Evolutionary conservation across 2,113 vertebrate species (phyloP), one percentile per base, ranked within the genome.

Genomic region (Cranoglanis bouderius): DNA sequence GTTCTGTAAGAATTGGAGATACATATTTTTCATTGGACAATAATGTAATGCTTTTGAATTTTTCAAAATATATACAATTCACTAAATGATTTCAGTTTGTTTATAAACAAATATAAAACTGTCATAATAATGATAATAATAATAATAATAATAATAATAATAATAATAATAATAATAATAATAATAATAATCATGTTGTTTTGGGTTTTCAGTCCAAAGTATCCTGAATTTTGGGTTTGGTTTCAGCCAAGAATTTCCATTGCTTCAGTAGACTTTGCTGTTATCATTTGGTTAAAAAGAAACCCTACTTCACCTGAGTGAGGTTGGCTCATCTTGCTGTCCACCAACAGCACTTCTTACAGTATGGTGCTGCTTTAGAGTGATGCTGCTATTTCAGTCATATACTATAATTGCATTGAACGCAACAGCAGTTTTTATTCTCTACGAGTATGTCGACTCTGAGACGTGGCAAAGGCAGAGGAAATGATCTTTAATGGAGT

Each of bases 401-500:
- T 26, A 24, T 46, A 78, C 43, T 78, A 14, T 49, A 78, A n/a
- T 49, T 29, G 24, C 43, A 78, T 46, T 18, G 75, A 78, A 6
- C 4, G 43, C 43, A 77, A 29, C 43, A 49, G 75, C 43, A n/a
- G 74, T 46, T 43, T 46, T 26, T 14, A 77, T 75, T 75, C 67
- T 19, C 67, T 13, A 5, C 4, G 63, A 67, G 63, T 12, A 32
- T 14, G 13, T 6, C n/a, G 14, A 18, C 40, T 75, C 72, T 26
- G 74, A 77, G 74, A 49, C 21, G 10, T 80, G 46, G 26, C 40
- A 77, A 40, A 0, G 74, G 24, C 84, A 24, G 46, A 35, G 19
- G 8, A 67, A 87, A 87, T 63, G 32, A 46, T 49, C 85, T 24
- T 87, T 26, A 59, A 38, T 32, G 29, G 57, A 46, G 59, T 87